phyloP scores from a whole-genome alignment of 2,113 vertebrate species.

The Amblyornis subalaris region DNA sequence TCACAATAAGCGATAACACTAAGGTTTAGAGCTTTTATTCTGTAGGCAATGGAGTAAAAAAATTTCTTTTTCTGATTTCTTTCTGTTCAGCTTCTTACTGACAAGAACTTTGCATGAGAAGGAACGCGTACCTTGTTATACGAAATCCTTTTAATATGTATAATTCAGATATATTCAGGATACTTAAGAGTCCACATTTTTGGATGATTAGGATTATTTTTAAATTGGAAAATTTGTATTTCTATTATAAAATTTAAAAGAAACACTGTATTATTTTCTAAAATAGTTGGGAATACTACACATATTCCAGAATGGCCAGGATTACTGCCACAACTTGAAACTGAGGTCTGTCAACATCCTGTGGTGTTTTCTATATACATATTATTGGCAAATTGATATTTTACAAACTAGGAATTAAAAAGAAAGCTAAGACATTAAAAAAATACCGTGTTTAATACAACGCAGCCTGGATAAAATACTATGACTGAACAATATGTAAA shows the following conservation, averaged over 20 bases:
- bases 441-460: neutral
- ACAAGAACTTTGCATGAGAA: neutral
- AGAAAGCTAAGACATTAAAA: neutral
- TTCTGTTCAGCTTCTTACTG: neutral
- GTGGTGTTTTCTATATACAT: neutral
- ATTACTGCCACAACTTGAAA: neutral
- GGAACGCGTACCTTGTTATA: neutral
- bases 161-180: neutral
- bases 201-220: neutral
- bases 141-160: neutral
- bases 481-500: neutral
- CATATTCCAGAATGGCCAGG: neutral
- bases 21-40: neutral
- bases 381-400: neutral
- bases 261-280: neutral
- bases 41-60: neutral
- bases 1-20: accelerated
- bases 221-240: neutral
- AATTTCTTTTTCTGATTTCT: neutral
- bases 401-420: neutral
- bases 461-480: neutral
- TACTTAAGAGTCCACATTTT: neutral
- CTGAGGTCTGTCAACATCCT: neutral
- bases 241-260: neutral
- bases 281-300: neutral